Base-by-base conservation (phyloP, 2,113 vertebrate species). In the Corythaeola cristata region DNA sequence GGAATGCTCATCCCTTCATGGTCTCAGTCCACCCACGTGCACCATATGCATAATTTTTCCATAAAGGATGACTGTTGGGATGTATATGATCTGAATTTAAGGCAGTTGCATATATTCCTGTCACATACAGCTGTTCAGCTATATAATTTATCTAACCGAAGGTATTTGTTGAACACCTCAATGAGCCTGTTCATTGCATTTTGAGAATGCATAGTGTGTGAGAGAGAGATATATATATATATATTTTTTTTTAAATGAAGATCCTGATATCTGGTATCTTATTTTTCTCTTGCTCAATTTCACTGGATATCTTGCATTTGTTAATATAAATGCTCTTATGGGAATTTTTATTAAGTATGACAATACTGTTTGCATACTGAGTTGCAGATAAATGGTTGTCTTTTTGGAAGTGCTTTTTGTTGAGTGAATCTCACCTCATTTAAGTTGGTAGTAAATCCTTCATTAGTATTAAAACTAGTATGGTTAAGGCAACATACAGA, bases 121-220 rank as follows among this genome's bases (percentile, higher is more conserved):
- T 41, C 75, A 37, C 26, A 3, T 68, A 6, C 10, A 26, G 7
- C 12, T 52, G 1, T 53, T 86, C 5, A 44, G 49, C 8, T 64
- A 0, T 58, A 1, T 52, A 33, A 59, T 37, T 82, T 53, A 16
- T 41, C 30, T 66, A 59, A 62, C 35, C 18, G 11, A 47, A 86
- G 49, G 27, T 75, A 63, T 53, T 44, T 30, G 53, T 41, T 33
- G 20, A 62, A 47, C 55, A 77, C 26, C 5, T 1, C 1, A 63
- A 33, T 1, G 2, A 80, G 41, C 12, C 20, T 72, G 3, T 74
- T 56, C 50, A 39, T 39, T 80, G 58, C 2, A 0, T 66, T 90
- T 59, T 60, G 2, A 17, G 50, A 73, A 26, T 4, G 11, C 6
- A 7, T 63, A 0, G 0, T 26, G 7, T n/a, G 60, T 12, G 41